Conservation (phyloP, 2,113 vertebrate genomes). For the Phalacrocorax brasilianus region DNA sequence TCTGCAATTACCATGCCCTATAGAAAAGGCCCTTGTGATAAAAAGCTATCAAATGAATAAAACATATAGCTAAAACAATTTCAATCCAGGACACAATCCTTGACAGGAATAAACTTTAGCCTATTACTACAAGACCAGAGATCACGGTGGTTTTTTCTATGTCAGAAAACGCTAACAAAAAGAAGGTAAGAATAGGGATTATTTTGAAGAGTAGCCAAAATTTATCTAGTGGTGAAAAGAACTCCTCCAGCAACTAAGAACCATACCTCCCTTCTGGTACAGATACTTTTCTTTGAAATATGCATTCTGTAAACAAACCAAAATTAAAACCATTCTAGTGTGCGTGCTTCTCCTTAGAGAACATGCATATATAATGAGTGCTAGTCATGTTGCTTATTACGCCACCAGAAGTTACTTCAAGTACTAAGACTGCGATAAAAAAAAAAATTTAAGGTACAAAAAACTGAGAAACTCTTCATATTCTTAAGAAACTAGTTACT, state of each 20-base stretch:
- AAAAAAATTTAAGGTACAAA: neutral
- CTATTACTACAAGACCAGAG: neutral
- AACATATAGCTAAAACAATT: neutral
- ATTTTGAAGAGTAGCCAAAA: neutral
- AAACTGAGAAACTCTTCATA: neutral
- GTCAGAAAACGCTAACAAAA: neutral
- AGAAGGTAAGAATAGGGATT: neutral
- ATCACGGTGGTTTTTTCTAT: neutral
- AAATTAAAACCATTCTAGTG: neutral
- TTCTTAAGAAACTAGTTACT: neutral
- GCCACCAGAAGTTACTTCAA: neutral
- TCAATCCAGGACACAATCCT: neutral
- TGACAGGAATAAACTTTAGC: neutral
- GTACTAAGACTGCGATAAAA: neutral
- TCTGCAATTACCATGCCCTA: conserved; percentile 98
- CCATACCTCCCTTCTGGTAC: neutral
- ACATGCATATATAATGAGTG: fast-evolving
- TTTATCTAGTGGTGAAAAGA: neutral
- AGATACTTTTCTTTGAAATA: neutral
- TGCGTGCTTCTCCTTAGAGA: neutral
- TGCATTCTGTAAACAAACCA: neutral
- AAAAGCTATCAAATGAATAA: conserved; percentile 29
- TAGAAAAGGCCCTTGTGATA: conserved; percentile 49
- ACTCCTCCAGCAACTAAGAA: neutral
- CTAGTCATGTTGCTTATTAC: neutral